Evolutionary conservation across 2,113 vertebrate species (phyloP).

Genomic region (Recurvirostra avosetta): DNA sequence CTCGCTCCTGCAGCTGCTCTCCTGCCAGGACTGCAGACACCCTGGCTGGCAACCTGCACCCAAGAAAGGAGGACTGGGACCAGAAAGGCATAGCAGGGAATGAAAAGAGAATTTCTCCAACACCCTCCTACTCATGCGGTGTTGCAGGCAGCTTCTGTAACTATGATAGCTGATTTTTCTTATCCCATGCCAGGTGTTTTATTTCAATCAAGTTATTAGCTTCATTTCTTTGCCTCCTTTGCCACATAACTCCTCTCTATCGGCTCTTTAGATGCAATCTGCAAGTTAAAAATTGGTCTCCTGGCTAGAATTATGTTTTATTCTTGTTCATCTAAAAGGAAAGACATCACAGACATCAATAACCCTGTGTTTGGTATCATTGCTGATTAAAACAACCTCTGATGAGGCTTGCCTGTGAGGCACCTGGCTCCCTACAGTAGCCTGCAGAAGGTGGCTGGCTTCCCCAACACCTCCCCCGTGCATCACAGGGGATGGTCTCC

Average conservation of each 20-base stretch:
- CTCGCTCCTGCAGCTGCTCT: background rate
- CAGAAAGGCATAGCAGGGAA: background rate
- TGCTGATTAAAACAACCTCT: background rate
- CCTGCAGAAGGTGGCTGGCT: background rate
- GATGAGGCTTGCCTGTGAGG: background rate
- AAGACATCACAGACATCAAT: background rate
- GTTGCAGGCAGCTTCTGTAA: background rate
- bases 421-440: background rate
- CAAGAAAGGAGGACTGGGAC: background rate
- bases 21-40: background rate
- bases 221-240: slow-evolving; percentile 16
- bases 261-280: slow-evolving; percentile 13
- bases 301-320: slow-evolving; percentile 10
- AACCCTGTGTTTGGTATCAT: background rate
- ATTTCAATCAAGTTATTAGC: slow-evolving; percentile 34
- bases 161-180: background rate
- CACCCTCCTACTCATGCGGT: background rate
- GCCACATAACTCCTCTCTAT: background rate
- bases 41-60: background rate
- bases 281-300: slow-evolving; percentile 25
- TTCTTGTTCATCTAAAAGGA: background rate
- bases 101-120: background rate
- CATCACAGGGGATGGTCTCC: accelerated
- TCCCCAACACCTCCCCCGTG: background rate
- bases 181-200: background rate